These are phyloP conservation scores for Drosophila parabipectinata DNA, from an alignment of 1,140 invertebrate species.

Conservation along the genomic window DNA sequence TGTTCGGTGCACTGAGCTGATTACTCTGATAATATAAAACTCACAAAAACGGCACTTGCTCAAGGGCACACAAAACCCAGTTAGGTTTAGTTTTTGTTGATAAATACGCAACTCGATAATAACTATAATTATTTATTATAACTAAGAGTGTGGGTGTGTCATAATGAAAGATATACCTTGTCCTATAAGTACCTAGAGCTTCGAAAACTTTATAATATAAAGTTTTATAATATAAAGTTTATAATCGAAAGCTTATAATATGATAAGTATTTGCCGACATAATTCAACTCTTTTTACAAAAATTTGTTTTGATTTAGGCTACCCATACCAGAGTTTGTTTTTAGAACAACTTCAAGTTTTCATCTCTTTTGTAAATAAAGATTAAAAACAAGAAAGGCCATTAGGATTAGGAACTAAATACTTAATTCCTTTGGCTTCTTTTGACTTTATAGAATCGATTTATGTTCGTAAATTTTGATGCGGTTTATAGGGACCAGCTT, in stretches of 20 bases:
- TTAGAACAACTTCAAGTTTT: background rate
- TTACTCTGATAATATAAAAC: constrained; percentile 31
- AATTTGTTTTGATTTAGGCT: background rate
- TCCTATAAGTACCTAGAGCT: constrained; percentile 6
- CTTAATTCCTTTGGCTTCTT: background rate
- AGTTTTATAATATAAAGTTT: too few species aligned
- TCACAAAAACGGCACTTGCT: constrained; percentile 23
- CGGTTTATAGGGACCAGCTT: constrained; percentile 51
- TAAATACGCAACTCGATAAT: constrained; percentile 9
- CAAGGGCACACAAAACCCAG: constrained; percentile 22
- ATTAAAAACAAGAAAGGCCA: background rate
- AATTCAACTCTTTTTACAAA: background rate
- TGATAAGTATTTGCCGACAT: background rate
- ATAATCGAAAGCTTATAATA: too few species aligned
- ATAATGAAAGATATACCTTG: background rate
- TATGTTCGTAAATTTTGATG: background rate
- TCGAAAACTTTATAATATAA: constrained; percentile 8
- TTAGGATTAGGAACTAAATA: background rate
- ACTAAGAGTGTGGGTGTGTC: constrained; percentile 16
- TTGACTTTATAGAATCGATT: constrained; percentile 17
- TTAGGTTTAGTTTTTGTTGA: constrained; percentile 14
- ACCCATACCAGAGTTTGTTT: background rate
- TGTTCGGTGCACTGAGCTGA: constrained; percentile 25
- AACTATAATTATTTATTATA: constrained; percentile 17
- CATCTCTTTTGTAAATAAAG: background rate